These are phyloP conservation scores for Erpetoichthys calabaricus DNA, from an alignment of 2,797 vertebrate genomes.

Conservation along the genomic window DNA sequence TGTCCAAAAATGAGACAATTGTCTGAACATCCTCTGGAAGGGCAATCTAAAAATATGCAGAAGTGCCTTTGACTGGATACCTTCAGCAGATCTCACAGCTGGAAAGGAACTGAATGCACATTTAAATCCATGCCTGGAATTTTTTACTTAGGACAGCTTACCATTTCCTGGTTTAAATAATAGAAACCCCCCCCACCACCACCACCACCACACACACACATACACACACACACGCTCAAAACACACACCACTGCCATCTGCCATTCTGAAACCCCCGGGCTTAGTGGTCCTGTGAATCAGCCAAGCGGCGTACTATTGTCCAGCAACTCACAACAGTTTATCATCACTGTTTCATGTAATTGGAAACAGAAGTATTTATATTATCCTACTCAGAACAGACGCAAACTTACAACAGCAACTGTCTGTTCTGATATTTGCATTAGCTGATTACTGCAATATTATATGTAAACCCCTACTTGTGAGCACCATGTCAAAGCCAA, in stretches of 20 bases:
- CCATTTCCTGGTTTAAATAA: constrained; percentile 42
- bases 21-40: constrained; percentile 17
- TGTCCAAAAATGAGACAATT: constrained; percentile 8
- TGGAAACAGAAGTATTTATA: constrained; percentile 64
- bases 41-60: constrained; percentile 21
- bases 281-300: constrained; percentile 26
- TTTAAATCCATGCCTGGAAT: constrained; percentile 25
- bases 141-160: constrained; percentile 27
- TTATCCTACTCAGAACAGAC: constrained; percentile 30
- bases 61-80: constrained; percentile 15
- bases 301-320: constrained; percentile 31
- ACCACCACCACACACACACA: background rate
- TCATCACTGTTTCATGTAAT: constrained; percentile 59
- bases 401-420: constrained; percentile 62
- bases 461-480: too few relatives aligned
- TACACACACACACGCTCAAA: too few relatives aligned
- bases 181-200: constrained; percentile 8
- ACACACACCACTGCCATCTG: constrained; percentile 18
- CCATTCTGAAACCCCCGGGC: constrained; percentile 14
- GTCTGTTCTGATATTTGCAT: constrained; percentile 64
- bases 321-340: constrained; percentile 43
- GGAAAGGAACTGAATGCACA: constrained; percentile 35
- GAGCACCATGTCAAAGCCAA: too few relatives aligned
- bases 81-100: constrained; percentile 31
- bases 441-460: constrained; percentile 32